These are phyloP conservation scores for Anhinga rufa DNA, from an alignment of 2,113 vertebrate genomes.

Conservation along the genomic window DNA sequence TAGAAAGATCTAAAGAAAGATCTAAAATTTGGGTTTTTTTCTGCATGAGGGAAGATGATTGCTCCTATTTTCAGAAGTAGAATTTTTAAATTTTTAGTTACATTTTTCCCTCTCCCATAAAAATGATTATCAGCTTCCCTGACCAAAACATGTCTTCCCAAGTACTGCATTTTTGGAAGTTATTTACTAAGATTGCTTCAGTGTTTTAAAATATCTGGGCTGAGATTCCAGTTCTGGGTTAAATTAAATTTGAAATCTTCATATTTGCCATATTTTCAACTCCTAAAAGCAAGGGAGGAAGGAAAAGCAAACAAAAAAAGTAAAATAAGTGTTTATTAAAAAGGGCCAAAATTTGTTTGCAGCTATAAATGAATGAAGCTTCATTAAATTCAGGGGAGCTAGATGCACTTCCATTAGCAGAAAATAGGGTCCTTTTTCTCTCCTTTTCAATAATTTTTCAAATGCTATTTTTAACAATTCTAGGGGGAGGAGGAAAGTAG, in stretches of 20 bases:
- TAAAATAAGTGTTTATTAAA: neutral
- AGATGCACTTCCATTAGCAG: constrained; percentile 1
- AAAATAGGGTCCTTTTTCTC: constrained; percentile 18
- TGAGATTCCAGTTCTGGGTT: neutral
- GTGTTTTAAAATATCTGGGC: neutral
- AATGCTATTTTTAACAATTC: constrained; percentile 51
- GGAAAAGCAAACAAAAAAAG: neutral
- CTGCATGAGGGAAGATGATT: neutral
- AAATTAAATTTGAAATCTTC: neutral
- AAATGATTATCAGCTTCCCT: neutral
- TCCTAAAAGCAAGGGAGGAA: neutral
- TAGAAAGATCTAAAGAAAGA: neutral
- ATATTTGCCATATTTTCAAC: neutral
- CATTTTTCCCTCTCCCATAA: neutral
- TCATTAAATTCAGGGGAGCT: constrained; percentile 39
- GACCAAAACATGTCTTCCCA: neutral
- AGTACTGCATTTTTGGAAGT: neutral
- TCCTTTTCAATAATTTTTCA: constrained; percentile 29
- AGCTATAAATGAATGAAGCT: neutral
- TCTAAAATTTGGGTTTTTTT: neutral
- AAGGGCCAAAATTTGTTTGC: neutral
- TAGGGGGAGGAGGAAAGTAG: constrained; percentile 13
- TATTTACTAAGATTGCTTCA: neutral
- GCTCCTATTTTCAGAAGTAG: neutral
- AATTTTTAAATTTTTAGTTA: neutral